Evolutionary conservation across 2,113 vertebrate genomes (phyloP), one percentile per base, ranked within the genome.

Genomic region (Cyprinodon brontotheroides): DNA sequence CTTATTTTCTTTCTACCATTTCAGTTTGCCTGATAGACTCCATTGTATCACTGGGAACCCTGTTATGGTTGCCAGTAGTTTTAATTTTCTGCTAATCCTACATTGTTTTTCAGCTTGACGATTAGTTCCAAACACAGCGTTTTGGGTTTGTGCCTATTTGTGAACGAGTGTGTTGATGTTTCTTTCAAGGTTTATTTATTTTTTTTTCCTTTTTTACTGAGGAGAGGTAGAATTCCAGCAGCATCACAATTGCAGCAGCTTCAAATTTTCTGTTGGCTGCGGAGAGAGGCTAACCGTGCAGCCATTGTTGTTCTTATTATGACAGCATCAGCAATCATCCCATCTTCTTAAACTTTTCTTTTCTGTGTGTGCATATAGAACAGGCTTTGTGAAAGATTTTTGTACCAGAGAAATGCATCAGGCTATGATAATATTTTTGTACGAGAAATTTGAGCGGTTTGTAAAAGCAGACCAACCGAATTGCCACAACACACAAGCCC

Each of bases 371-470:
- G 29, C 59, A 74, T 75, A 78, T 68, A 48, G 66, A 77, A 75
- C 82, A 77, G 63, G 79, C 77, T 74, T 13, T 57, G 50, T 57
- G 50, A 29, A 29, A 1, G 17, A 29, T 45, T 50, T 77, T 22
- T 39, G 38, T 39, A 4, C 62, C 75, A 17, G 50, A 29, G n/a
- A 57, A 79, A 80, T 77, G 80, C 68, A 82, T 70, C 38, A 68
- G 71, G 41, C 61, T 86, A 68, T 61, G 70, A 76, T 72, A 89
- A 78, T 48, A 81, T 81, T 78, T 76, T 65, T 74, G 80, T 67
- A 75, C 61, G 45, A 65, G 68, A 76, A 88, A 83, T 72, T 81
- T 57, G 15, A 37, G 68, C 63, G 47, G 64, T 74, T 81, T 82
- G 68, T 74, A 72, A 70, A 76, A 53, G 61, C 59, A 43, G 61